These are phyloP conservation scores for Morus bassanus DNA, from an alignment of 2,797 vertebrate species.

Conservation along the genomic window DNA sequence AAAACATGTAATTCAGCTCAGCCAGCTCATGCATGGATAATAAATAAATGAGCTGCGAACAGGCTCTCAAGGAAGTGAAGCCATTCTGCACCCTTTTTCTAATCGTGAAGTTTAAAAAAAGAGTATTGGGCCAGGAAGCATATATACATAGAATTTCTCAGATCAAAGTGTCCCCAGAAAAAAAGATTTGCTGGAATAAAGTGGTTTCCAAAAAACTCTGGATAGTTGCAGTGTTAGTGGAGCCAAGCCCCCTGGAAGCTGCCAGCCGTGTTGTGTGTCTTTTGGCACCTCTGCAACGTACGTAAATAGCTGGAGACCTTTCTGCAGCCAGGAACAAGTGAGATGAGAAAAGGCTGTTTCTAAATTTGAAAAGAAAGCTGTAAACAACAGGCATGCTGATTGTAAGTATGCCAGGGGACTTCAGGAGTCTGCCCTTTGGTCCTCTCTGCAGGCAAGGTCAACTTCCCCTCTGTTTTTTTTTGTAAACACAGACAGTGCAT, in stretches of 20 bases:
- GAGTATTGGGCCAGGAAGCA: neutral
- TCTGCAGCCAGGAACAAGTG: slow-evolving; percentile 33
- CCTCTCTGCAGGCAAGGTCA: slow-evolving; percentile 10
- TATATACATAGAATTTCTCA: neutral
- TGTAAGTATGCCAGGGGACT: neutral
- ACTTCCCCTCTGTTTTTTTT: neutral
- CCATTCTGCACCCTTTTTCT: neutral
- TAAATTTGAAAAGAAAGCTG: slow-evolving; percentile 65
- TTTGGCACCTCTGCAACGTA: slow-evolving; percentile 21
- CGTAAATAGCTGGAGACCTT: slow-evolving; percentile 38
- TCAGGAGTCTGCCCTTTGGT: slow-evolving; percentile 7
- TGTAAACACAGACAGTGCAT: neutral
- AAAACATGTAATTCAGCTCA: neutral
- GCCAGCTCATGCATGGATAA: neutral
- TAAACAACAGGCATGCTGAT: slow-evolving; percentile 25
- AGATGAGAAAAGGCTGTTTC: slow-evolving; percentile 52
- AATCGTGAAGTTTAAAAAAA: neutral
- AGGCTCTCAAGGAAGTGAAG: neutral
- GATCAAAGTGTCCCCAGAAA: neutral
- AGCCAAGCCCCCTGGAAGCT: slow-evolving; percentile 37
- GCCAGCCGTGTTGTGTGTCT: slow-evolving; percentile 4
- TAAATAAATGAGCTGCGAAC: neutral
- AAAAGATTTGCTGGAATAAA: neutral
- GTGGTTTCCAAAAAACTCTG: slow-evolving; percentile 13
- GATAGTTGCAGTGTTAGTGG: neutral